Base-by-base conservation (phyloP, 2,797 vertebrate species). In the Clarias fuscus region DNA sequence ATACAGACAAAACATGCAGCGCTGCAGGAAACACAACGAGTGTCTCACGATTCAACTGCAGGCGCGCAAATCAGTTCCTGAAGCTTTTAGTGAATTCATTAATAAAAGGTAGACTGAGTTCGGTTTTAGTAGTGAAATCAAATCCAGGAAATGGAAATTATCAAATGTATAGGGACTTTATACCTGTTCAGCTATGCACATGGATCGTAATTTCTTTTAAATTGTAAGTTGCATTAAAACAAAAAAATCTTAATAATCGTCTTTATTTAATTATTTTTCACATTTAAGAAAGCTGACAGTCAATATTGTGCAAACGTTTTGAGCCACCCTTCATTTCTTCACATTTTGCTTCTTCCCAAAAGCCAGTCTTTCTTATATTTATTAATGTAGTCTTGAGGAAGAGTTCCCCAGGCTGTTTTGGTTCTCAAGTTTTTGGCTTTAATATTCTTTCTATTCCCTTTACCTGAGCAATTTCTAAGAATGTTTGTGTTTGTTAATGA, bases 1-100 rank as follows among this genome's bases (percentile, higher is more conserved):
- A 59, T 15, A 48, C 59, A 75, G 68, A 72, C 58, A 84, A 84
- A 84, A 27, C 70, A 48, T 53, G 40, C 62, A 30, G 79, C 15
- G 2, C 61, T 48, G 40, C 62, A 82, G 79, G 79, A 82, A 48
- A 67, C 79, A 20, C 40, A 20, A 17, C 15, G 7, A 48, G 61
- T 2, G 15, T 62, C 61, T 65, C 37, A 20, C 14, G 17, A 27
- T 27, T 65, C 79, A 48, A 65, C 61, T 48, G 40, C 40, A 79
- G 20, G 58, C 77, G 7, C 77, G 24, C 58, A 81, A 81, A 65
- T 65, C 79, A 81, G 79, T 81, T 65, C 77, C 33, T n/a, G 30
- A 61, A 33, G 56, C 30, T 61, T 37, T 78, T 20, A 58, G 24
- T 27, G 65, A 48, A 65, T 48, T 27, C 18, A 48, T 65, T 18